These are phyloP conservation scores for Triplophysa bombifrons DNA, from an alignment of 2,797 vertebrate species.

Conservation along the genomic window DNA sequence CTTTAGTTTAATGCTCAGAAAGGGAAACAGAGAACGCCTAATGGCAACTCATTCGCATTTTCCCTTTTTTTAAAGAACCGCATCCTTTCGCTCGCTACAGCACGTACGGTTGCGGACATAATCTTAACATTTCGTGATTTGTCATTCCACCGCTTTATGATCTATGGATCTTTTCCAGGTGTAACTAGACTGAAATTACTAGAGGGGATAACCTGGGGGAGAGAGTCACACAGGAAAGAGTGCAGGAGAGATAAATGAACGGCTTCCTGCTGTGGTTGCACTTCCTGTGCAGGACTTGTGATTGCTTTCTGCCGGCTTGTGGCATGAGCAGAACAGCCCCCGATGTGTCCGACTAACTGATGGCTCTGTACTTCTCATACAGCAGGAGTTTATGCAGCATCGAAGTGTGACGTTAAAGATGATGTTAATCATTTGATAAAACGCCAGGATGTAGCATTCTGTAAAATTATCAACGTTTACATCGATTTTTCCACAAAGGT, in stretches of 20 bases:
- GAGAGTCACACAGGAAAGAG: conserved; percentile 1
- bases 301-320: conserved; percentile 40
- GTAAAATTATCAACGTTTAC: no score
- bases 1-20: conserved; percentile 8
- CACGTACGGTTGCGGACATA: not conserved
- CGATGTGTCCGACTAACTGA: conserved; percentile 39
- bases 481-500: no score
- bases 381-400: not conserved
- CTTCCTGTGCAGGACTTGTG: conserved; percentile 6
- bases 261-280: conserved; percentile 15
- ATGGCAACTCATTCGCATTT: conserved; percentile 21
- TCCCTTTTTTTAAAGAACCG: not conserved
- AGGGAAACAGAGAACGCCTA: not conserved
- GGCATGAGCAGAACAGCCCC: conserved; percentile 34
- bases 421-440: not conserved
- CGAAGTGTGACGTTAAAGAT: no score
- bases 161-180: conserved; percentile 28
- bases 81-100: not conserved
- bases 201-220: not conserved
- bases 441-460: not conserved
- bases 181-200: conserved; percentile 15
- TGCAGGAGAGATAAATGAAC: conserved; percentile 11
- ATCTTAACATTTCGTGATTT: not conserved
- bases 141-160: not conserved
- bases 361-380: conserved; percentile 19